Evolutionary conservation across 2,888 invertebrate genomes (phyloP).

Genomic region (Periphyllus acericola): DNA sequence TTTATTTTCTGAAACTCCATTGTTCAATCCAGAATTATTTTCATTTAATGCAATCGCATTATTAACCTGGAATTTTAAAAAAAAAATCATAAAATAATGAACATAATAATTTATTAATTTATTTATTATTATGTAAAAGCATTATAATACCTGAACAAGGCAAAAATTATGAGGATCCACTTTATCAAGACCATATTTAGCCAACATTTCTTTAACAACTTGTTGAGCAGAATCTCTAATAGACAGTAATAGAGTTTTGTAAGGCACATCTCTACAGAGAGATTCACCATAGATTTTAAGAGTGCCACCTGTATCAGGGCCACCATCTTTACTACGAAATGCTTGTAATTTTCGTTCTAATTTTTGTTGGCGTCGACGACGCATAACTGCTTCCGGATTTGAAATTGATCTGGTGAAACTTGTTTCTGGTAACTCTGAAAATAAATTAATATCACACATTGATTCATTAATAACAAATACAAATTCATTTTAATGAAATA

Average conservation of each 20-base stretch:
- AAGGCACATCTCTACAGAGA: slow-evolving; percentile 95
- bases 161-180: slow-evolving; percentile 92
- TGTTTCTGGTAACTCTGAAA: slow-evolving; percentile 92
- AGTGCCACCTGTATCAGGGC: slow-evolving; percentile 92
- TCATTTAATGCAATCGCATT: slow-evolving; percentile 62
- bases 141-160: slow-evolving; percentile 83
- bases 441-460: slow-evolving; percentile 62
- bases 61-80: slow-evolving; percentile 34
- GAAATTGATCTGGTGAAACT: slow-evolving; percentile 99
- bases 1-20: slow-evolving; percentile 67
- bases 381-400: slow-evolving; percentile 99
- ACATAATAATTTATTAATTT: neutral
- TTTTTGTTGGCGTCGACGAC: slow-evolving; percentile 94
- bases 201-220: slow-evolving; percentile 94
- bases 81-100: neutral
- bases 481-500: too few relatives aligned
- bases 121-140: neutral
- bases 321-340: slow-evolving; percentile 93
- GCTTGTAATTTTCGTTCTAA: slow-evolving; percentile 95
- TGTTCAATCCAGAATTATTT: slow-evolving; percentile 67
- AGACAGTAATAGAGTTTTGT: slow-evolving; percentile 95
- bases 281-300: slow-evolving; percentile 97
- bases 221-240: slow-evolving; percentile 91
- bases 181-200: slow-evolving; percentile 93
- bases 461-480: neutral